Evolutionary conservation across 2,888 invertebrate genomes (phyloP), one percentile per base, ranked within the genome.

Genomic region (Lycia hirtaria): DNA sequence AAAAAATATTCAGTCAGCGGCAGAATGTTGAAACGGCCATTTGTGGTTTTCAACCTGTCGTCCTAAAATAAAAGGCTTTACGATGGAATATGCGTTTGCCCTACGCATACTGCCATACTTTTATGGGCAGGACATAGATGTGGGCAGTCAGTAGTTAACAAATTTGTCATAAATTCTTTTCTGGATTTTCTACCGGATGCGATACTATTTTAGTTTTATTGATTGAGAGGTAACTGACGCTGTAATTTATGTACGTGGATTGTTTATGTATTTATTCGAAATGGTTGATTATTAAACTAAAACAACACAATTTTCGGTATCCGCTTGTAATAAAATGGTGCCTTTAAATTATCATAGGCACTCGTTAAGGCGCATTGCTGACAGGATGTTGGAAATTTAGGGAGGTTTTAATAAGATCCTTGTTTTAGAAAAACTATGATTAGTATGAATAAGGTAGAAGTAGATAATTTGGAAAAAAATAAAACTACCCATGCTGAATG

Each of bases 121-220:
- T 77, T 70, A 77, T 61, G 67, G 62, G 49, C 63, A 65, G 66
- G 67, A 69, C 69, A 69, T 68, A 43, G 48, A 72, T 67, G 60
- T 55, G 67, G 65, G 59, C 56, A 62, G 63, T 64, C 60, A 64
- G 59, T 67, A 65, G 22, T 44, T 65, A 63, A 64, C 65, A 64
- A 64, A 67, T 69, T 72, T 75, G 69, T 75, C 73, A 73, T 75
- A 75, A 78, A 76, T 65, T 54, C 55, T 63, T 61, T 64, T 68
- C 77, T 72, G 78, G 77, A 78, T 71, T 65, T 62, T n/a, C n/a
- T 65, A 71, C 78, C 74, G 80, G 80, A 78, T 71, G 76, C 71
- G 59, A 67, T 69, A 73, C 79, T 84, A 83, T 84, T 85, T 83
- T 71, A 64, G 81, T 82, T 84, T 85, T 83, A 83, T 81, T 76